phyloP scores from a whole-genome alignment of 2,113 vertebrate species.

The Columba janthina region DNA sequence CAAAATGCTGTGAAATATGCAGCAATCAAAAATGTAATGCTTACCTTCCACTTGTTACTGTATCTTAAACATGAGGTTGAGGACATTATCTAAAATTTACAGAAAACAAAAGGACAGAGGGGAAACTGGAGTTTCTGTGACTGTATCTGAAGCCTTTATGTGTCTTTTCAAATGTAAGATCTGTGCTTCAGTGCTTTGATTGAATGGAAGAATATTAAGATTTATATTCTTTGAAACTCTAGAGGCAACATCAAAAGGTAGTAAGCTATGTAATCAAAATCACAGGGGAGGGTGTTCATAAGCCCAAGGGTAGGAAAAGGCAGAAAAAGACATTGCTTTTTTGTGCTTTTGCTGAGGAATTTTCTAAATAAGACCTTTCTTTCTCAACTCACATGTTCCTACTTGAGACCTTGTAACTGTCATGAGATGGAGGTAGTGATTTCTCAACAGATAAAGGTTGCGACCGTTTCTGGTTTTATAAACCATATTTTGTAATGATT shows the following conservation, averaged over 20 bases:
- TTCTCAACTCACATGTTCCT: neutral
- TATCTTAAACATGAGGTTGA: neutral
- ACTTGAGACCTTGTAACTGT: neutral
- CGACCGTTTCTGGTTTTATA: neutral
- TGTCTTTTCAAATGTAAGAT: neutral
- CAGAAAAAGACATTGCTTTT: neutral
- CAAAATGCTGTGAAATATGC: neutral
- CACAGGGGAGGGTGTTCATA: neutral
- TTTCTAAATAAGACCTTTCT: neutral
- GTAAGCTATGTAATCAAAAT: neutral
- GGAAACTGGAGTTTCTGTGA: neutral
- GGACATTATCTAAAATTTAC: neutral
- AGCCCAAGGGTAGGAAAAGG: neutral
- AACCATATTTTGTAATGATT: accelerated
- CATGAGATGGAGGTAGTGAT: neutral
- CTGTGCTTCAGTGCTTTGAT: neutral
- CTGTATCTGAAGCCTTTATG: neutral
- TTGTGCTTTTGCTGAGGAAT: neutral
- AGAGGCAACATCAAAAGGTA: neutral
- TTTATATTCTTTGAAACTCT: neutral
- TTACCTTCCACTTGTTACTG: neutral
- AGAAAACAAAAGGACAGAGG: neutral
- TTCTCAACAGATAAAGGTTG: neutral
- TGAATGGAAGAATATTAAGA: neutral
- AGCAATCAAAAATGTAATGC: neutral